Conservation (phyloP, 2,888 invertebrate species). For the Liodrosophila aerea region DNA sequence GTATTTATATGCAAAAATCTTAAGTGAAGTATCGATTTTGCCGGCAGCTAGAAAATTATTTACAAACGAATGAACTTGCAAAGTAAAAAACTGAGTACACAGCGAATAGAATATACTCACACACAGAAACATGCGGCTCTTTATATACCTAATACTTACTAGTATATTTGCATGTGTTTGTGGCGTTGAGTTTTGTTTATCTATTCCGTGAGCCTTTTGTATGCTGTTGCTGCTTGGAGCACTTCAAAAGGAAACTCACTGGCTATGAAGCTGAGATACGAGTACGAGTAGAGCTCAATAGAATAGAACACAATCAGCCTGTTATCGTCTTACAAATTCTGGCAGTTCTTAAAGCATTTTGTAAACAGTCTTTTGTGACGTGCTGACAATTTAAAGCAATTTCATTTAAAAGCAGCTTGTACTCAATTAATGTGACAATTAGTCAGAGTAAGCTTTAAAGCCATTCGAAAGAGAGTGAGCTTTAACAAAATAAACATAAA, state of each 20-base stretch:
- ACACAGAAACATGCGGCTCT: slow-evolving; percentile 5
- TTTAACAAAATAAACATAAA: too few relatives aligned
- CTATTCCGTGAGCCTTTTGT: slow-evolving; percentile 46
- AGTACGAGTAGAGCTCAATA: slow-evolving; percentile 28
- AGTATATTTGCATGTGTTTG: slow-evolving; percentile 51
- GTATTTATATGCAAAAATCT: slow-evolving; percentile 71
- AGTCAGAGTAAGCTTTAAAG: too few relatives aligned
- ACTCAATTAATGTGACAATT: too few relatives aligned
- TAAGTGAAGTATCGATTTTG: slow-evolving; percentile 75
- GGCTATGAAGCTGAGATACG: slow-evolving; percentile 40
- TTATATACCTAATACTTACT: background rate
- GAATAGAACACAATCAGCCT: slow-evolving; percentile 1
- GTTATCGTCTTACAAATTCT: background rate
- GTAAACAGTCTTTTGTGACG: too few relatives aligned
- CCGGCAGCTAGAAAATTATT: slow-evolving; percentile 68
- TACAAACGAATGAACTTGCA: slow-evolving; percentile 73
- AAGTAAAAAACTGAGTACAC: slow-evolving; percentile 37
- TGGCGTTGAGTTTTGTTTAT: slow-evolving; percentile 52
- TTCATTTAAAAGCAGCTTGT: too few relatives aligned
- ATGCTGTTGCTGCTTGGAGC: slow-evolving; percentile 23
- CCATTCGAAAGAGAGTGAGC: too few relatives aligned
- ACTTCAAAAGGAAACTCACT: slow-evolving; percentile 53
- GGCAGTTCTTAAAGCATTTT: slow-evolving; percentile 1
- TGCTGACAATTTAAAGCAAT: too few relatives aligned
- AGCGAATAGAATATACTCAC: background rate